phyloP scores from a whole-genome alignment of 2,797 vertebrate genomes.

The Hoplostethus mediterraneus region DNA sequence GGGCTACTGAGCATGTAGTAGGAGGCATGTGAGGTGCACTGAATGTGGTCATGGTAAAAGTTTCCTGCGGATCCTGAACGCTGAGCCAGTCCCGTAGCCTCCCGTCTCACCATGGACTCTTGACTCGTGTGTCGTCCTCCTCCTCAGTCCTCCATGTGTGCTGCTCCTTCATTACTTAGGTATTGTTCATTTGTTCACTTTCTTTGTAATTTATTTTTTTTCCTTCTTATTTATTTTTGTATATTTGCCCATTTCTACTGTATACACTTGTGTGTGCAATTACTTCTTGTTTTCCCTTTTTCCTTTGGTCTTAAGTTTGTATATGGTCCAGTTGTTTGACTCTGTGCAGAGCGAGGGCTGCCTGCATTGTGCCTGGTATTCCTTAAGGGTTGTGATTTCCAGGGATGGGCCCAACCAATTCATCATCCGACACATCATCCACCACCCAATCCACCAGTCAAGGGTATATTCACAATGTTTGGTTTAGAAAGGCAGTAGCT shows the following conservation, averaged over 20 bases:
- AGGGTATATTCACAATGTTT: slow-evolving; percentile 26
- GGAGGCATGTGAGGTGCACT: slow-evolving; percentile 76
- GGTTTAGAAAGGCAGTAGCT: slow-evolving; percentile 45
- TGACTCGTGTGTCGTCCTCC: slow-evolving; percentile 36
- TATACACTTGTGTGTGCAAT: slow-evolving; percentile 86
- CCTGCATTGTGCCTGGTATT: slow-evolving; percentile 46
- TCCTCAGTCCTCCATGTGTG: slow-evolving; percentile 48
- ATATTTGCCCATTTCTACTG: slow-evolving; percentile 84
- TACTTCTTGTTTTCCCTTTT: slow-evolving; percentile 56
- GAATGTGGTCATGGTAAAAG: slow-evolving; percentile 79
- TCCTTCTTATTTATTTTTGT: slow-evolving; percentile 78
- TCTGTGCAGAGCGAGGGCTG: slow-evolving; percentile 41
- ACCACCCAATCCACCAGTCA: slow-evolving; percentile 5
- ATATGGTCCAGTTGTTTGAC: slow-evolving; percentile 44
- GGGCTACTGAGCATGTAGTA: slow-evolving; percentile 74
- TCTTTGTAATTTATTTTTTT: slow-evolving; percentile 80
- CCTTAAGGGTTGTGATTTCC: slow-evolving; percentile 53
- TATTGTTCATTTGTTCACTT: slow-evolving; percentile 66
- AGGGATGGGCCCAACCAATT: slow-evolving; percentile 48
- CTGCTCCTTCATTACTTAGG: slow-evolving; percentile 72
- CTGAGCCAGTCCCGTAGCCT: slow-evolving; percentile 86
- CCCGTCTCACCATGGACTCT: slow-evolving; percentile 66
- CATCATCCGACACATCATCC: slow-evolving; percentile 27
- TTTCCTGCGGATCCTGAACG: slow-evolving; percentile 89
- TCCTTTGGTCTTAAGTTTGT: slow-evolving; percentile 58